These are phyloP conservation scores for Plusia festucae DNA, from an alignment of 2,888 invertebrate genomes.

Conservation along the genomic window DNA sequence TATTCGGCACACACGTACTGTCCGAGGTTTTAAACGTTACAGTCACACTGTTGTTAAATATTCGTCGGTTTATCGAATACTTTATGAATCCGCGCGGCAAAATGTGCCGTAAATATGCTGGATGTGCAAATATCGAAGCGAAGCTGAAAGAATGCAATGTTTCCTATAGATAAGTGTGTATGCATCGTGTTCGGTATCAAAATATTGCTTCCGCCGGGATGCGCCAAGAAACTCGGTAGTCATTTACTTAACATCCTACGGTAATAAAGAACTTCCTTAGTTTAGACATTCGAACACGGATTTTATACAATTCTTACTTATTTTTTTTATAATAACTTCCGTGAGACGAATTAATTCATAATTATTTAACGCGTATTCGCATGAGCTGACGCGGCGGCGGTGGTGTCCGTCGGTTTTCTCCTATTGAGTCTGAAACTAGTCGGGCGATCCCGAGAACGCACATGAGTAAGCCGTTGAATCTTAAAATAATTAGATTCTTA, in stretches of 20 bases:
- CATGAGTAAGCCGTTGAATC: too few relatives aligned
- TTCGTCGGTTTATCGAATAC: background rate
- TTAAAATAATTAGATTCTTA: too few relatives aligned
- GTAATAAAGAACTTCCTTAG: conserved; percentile 20
- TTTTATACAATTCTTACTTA: background rate
- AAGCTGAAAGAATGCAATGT: background rate
- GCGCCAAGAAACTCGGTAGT: conserved; percentile 31
- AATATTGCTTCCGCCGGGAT: conserved; percentile 33
- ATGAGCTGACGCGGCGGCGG: too few relatives aligned
- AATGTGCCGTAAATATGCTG: conserved; percentile 1
- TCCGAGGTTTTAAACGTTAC: conserved; percentile 1
- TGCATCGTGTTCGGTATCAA: conserved; percentile 17
- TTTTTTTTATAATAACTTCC: too few relatives aligned
- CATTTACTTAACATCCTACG: conserved; percentile 26
- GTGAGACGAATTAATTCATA: too few relatives aligned
- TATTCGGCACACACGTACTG: background rate
- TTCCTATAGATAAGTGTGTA: conserved; percentile 15
- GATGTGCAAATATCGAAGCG: background rate
- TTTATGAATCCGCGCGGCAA: background rate
- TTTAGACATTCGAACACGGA: background rate
- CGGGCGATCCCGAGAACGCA: too few relatives aligned
- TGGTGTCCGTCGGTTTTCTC: too few relatives aligned
- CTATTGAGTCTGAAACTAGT: too few relatives aligned
- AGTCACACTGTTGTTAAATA: background rate
- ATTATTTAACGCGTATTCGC: too few relatives aligned